Conservation (phyloP, 2,113 vertebrate species). For the Odontophorus gujanensis region DNA sequence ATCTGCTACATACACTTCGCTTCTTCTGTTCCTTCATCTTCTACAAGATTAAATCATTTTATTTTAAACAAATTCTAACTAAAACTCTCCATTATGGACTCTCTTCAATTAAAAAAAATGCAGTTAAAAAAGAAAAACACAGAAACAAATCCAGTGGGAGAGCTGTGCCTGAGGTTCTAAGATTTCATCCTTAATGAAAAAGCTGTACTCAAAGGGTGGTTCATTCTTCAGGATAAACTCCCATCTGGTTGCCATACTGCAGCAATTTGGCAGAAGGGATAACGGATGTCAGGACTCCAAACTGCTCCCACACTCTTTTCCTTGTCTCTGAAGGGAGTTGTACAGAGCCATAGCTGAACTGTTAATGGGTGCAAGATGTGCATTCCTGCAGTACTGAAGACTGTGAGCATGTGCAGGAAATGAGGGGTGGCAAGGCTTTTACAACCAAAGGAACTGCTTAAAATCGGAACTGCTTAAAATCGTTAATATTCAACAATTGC, state of each 20-base stretch:
- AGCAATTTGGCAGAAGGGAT: constrained; percentile 36
- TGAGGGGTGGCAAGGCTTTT: neutral
- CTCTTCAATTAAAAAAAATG: neutral
- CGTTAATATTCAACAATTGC: neutral
- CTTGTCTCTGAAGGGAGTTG: neutral
- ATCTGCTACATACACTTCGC: neutral
- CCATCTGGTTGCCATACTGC: constrained; percentile 57
- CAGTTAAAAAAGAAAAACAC: neutral
- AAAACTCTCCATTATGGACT: neutral
- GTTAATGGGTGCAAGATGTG: constrained; percentile 55
- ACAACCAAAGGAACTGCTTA: constrained; percentile 34
- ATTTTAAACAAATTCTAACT: neutral
- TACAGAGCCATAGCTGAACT: neutral
- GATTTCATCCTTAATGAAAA: neutral
- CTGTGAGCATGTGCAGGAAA: constrained; percentile 16
- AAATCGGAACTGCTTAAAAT: constrained; percentile 25
- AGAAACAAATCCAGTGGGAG: neutral
- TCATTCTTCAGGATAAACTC: neutral
- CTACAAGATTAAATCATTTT: neutral
- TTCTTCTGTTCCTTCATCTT: neutral
- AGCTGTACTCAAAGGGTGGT: neutral
- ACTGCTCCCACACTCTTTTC: constrained; percentile 27
- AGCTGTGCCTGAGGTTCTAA: neutral
- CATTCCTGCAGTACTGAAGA: neutral
- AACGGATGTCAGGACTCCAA: constrained; percentile 32